Percentiles rank a stretch among this genome's conserved stretches.
Evolutionary conservation across 2,797 vertebrate species (phyloP).

Genomic region (Acanthurus tractus): DNA sequence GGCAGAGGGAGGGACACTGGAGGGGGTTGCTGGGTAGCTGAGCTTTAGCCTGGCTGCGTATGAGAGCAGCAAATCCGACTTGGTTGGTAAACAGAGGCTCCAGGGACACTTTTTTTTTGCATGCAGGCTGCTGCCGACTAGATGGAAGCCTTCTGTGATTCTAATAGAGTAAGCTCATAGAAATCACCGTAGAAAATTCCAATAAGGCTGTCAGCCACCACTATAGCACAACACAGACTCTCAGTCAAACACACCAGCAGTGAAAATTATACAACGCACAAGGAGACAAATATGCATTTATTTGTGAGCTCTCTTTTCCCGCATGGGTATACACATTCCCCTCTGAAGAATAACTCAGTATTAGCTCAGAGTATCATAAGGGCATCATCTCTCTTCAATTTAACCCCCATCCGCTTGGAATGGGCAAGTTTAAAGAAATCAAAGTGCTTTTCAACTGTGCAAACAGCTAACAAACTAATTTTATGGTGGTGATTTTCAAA

Average conservation of each 20-base stretch:
- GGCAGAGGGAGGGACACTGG: slow-evolving; percentile 58
- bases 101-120: slow-evolving; percentile 83
- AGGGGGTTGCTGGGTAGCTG: slow-evolving; percentile 82
- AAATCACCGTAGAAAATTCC: slow-evolving; percentile 85
- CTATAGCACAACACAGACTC: slow-evolving; percentile 46
- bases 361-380: slow-evolving; percentile 58
- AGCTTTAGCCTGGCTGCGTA: slow-evolving; percentile 84
- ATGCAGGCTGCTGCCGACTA: slow-evolving; percentile 78
- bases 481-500: slow-evolving; percentile 66
- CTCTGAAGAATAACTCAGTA: slow-evolving; percentile 58
- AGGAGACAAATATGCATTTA: slow-evolving; percentile 58
- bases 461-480: slow-evolving; percentile 64
- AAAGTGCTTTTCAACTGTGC: slow-evolving; percentile 49
- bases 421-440: slow-evolving; percentile 52
- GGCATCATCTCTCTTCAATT: slow-evolving; percentile 64
- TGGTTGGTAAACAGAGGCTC: slow-evolving; percentile 89
- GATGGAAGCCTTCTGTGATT: slow-evolving; percentile 82
- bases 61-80: slow-evolving; percentile 87
- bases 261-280: slow-evolving; percentile 57
- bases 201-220: slow-evolving; percentile 78
- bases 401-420: slow-evolving; percentile 56
- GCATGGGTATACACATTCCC: slow-evolving; percentile 16
- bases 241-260: slow-evolving; percentile 51
- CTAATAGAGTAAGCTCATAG: slow-evolving; percentile 84
- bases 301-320: slow-evolving; percentile 43